phyloP scores from a whole-genome alignment of 2,113 vertebrate genomes.

The Phoxinus phoxinus region DNA sequence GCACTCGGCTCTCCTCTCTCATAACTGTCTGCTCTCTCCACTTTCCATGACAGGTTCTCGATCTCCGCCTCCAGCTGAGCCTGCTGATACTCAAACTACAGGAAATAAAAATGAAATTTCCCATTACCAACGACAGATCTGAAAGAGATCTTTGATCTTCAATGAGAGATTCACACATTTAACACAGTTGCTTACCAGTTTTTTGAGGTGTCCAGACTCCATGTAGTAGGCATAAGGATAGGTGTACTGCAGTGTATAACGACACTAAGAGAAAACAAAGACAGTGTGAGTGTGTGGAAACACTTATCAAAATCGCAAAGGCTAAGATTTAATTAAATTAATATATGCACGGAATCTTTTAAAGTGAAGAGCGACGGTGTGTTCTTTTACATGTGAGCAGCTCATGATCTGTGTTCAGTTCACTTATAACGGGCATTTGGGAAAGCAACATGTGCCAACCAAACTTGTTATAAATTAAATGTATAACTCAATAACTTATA shows the following conservation, averaged over 20 bases:
- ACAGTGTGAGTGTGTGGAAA: neutral
- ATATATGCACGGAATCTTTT: too few relatives aligned
- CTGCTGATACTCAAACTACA: constrained; percentile 98
- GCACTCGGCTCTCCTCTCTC: constrained; percentile 87
- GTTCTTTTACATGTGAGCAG: too few relatives aligned
- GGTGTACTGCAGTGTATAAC: constrained; percentile 98
- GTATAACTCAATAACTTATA: too few relatives aligned
- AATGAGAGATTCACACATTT: neutral
- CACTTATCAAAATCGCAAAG: too few relatives aligned
- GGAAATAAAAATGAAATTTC: constrained; percentile 1
- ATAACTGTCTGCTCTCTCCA: constrained; percentile 96
- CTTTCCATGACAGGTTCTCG: constrained; percentile 98
- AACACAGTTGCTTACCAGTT: constrained; percentile 82
- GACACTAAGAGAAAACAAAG: constrained; percentile 80
- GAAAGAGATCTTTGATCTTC: neutral
- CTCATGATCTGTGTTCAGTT: too few relatives aligned
- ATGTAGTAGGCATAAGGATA: constrained; percentile 99
- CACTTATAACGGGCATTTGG: too few relatives aligned
- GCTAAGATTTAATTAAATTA: too few relatives aligned
- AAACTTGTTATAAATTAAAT: too few relatives aligned
- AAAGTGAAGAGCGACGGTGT: too few relatives aligned
- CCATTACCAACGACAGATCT: neutral
- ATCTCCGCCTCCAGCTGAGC: constrained; percentile 98
- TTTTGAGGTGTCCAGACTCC: constrained; percentile 97
- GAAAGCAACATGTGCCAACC: too few relatives aligned